Evolutionary conservation across 2,797 vertebrate species (phyloP).

Genomic region (Euthynnus affinis): DNA sequence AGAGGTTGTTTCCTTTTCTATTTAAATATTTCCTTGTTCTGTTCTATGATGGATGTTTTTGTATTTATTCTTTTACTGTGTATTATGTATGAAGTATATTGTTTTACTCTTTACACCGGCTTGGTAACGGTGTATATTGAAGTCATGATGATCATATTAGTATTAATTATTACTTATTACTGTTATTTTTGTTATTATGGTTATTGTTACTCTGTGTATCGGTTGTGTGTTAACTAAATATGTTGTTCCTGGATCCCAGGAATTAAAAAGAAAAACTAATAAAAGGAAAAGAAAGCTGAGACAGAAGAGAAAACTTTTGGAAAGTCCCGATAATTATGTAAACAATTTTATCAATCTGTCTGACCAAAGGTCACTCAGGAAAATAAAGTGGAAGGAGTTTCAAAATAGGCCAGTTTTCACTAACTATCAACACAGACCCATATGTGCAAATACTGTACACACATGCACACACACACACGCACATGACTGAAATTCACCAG

Average conservation of each 20-base stretch:
- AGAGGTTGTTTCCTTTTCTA: neutral
- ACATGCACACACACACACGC: constrained; percentile 9
- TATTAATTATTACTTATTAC: neutral
- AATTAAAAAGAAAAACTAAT: neutral
- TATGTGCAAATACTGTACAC: constrained; percentile 44
- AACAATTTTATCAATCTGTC: constrained; percentile 40
- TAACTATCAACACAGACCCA: constrained; percentile 30
- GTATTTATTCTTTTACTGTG: neutral
- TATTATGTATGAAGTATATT: neutral
- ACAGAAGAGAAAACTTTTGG: constrained; percentile 1
- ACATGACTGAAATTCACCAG: constrained; percentile 22
- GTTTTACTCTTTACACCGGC: neutral
- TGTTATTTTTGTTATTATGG: neutral
- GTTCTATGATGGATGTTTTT: neutral
- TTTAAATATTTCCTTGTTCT: constrained; percentile 13
- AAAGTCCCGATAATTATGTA: constrained; percentile 14
- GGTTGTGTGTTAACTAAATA: neutral
- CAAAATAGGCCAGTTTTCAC: constrained; percentile 37
- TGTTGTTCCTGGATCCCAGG: neutral
- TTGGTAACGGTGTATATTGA: neutral
- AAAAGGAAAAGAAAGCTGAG: neutral
- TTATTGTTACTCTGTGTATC: neutral
- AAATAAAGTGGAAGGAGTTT: neutral
- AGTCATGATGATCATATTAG: neutral
- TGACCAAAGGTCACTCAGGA: constrained; percentile 39